Conservation (phyloP, 2,888 invertebrate genomes). For the Cyaniris semiargus region DNA sequence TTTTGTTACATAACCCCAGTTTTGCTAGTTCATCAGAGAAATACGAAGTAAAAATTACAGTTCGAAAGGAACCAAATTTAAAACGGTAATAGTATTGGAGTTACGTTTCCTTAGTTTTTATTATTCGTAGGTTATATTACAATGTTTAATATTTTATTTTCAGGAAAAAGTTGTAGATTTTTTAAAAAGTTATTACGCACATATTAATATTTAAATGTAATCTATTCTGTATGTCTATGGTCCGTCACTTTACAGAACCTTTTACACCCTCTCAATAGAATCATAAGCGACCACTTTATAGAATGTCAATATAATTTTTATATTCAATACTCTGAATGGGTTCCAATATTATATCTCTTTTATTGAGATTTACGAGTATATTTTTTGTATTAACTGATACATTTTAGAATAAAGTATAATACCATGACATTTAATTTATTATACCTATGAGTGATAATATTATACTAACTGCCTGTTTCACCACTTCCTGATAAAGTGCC, state of each 20-base stretch:
- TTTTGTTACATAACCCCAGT: background rate
- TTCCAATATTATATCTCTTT: constrained; percentile 7
- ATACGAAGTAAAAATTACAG: too few relatives aligned
- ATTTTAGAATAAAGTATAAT: background rate
- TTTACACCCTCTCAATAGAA: constrained; percentile 10
- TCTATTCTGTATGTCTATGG: background rate
- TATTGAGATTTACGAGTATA: background rate
- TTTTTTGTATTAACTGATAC: background rate
- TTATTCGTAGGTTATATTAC: too few relatives aligned
- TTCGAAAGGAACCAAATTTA: too few relatives aligned
- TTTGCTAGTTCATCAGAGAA: background rate
- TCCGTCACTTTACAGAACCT: background rate
- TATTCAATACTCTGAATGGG: constrained; percentile 11
- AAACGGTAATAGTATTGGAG: too few relatives aligned
- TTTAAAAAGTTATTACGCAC: too few relatives aligned
- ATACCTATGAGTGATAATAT: too few relatives aligned
- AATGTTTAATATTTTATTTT: too few relatives aligned
- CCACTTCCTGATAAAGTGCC: too few relatives aligned
- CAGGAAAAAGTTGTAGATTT: too few relatives aligned
- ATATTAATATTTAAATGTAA: too few relatives aligned
- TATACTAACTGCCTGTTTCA: too few relatives aligned
- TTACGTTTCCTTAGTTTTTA: too few relatives aligned
- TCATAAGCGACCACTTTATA: constrained; percentile 19
- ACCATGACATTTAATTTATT: background rate
- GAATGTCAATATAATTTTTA: constrained; percentile 13